These are phyloP conservation scores for Tribolium madens DNA, from an alignment of 1,140 invertebrate species.

Conservation along the genomic window DNA sequence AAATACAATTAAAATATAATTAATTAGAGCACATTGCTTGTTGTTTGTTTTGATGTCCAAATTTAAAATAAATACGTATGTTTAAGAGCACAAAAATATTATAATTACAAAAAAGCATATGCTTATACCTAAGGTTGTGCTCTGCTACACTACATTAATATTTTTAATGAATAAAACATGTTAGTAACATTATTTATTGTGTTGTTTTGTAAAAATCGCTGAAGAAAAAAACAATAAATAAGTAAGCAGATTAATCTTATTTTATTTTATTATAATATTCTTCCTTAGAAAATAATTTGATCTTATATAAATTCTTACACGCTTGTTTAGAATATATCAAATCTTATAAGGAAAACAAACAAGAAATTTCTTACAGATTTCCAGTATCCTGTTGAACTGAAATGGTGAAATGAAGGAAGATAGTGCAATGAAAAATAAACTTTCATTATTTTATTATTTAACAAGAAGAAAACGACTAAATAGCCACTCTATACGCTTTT, in stretches of 20 bases:
- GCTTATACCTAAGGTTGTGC: background rate
- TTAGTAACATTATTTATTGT: background rate
- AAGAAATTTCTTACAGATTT: background rate
- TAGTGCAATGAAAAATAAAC: constrained; percentile 9
- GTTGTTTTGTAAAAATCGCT: background rate
- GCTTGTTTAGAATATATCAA: background rate
- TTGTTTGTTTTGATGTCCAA: no score
- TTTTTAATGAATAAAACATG: background rate
- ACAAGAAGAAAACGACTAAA: constrained; percentile 1
- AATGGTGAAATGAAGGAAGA: constrained; percentile 4
- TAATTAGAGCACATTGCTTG: no score
- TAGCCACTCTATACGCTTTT: background rate
- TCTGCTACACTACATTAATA: background rate
- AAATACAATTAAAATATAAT: no score
- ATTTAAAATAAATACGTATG: no score
- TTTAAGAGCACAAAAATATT: no score
- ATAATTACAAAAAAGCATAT: no score
- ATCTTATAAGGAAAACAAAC: background rate
- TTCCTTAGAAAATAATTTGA: no score
- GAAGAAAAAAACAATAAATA: no score
- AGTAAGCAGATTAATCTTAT: no score
- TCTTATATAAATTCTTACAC: background rate
- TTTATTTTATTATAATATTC: no score
- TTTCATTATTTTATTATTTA: constrained; percentile 11
- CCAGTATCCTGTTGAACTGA: background rate